These are phyloP conservation scores for Leuciscus waleckii DNA, from an alignment of 2,797 vertebrate genomes.

Conservation along the genomic window DNA sequence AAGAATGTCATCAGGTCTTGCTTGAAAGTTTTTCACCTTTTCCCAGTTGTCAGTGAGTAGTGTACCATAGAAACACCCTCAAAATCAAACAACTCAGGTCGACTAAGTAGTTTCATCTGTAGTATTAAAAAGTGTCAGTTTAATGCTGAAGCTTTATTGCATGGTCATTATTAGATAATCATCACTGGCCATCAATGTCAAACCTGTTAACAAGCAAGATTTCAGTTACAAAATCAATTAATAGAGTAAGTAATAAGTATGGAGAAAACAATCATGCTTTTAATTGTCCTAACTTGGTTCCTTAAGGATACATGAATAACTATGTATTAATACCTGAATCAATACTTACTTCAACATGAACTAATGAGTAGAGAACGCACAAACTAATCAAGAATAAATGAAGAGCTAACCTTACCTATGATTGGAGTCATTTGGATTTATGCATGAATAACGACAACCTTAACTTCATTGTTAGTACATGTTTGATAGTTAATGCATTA, in stretches of 20 bases:
- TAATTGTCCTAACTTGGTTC: not conserved
- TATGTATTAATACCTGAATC: not conserved
- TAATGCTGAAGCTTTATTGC: not conserved
- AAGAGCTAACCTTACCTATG: not conserved
- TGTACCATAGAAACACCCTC: slow-evolving; percentile 69
- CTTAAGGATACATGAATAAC: not conserved
- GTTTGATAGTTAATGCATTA: not conserved
- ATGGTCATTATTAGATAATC: not conserved
- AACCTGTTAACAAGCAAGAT: not conserved
- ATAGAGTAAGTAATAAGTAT: not conserved
- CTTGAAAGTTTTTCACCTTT: slow-evolving; percentile 70
- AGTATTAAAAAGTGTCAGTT: slow-evolving; percentile 7
- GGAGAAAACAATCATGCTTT: not conserved
- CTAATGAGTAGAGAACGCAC: not conserved
- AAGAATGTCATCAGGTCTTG: slow-evolving; percentile 73
- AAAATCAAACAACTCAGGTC: slow-evolving; percentile 69
- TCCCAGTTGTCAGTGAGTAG: slow-evolving; percentile 73
- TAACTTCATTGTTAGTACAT: not conserved
- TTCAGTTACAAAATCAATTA: not conserved
- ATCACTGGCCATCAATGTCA: not conserved
- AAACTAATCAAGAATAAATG: not conserved
- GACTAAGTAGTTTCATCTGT: slow-evolving; percentile 51
- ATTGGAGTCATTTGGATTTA: not conserved
- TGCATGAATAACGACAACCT: not conserved
- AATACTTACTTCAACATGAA: not conserved